Base-by-base conservation (phyloP, 2,888 invertebrate genomes). In the Chloroclystis v-ata region DNA sequence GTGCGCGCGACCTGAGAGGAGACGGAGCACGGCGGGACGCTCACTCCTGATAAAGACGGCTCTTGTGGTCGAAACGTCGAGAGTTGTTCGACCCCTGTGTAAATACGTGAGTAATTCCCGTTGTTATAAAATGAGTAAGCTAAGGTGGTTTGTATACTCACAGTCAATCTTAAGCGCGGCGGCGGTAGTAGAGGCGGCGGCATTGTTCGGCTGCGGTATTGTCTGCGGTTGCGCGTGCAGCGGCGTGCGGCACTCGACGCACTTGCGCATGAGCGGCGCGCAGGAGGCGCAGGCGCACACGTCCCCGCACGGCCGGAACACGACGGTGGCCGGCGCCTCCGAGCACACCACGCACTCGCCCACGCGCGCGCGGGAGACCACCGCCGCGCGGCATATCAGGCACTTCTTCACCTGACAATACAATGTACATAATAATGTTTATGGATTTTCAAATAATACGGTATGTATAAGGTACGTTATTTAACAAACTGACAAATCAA, bases 281-380 rank as follows among this genome's bases (percentile, higher is more conserved):
- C 98, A 98, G 63, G 92, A 72, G 35, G 79, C 82, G 88, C 97
- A 97, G 12, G 95, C 96, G 86, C 95, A 94, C 93, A 98, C 96
- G 86, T 98, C 97, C 41, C 95, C 95, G 85, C 98, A 98, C 16
- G 98, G 98, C 61, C 95, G 94, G 89, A 97, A 98, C 74, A 98
- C 90, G 44, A 97, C 94, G 12, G 95, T 92, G 14, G 98, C 95
- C 67, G 96, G 94, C 79, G 95, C 95, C 85, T 97, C 97, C 11
- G 97, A 97, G 81, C 98, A 98, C 28, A 98, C 97, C 59, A 97
- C 91, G 83, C 98, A 98, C 86, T 98, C 98, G 78, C 97, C 97
- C 75, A 97, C 96, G 92, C 95, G 87, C 57, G 93, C 92, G 56
- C 97, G 90, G 0, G 92, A 91, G 49, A 90, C 82, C 45, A 98